A percentile compares a stretch with the other conserved stretches of the same genome.
Evolutionary conservation across 2,113 vertebrate genomes (phyloP).

Genomic region (Cheilinus undulatus): DNA sequence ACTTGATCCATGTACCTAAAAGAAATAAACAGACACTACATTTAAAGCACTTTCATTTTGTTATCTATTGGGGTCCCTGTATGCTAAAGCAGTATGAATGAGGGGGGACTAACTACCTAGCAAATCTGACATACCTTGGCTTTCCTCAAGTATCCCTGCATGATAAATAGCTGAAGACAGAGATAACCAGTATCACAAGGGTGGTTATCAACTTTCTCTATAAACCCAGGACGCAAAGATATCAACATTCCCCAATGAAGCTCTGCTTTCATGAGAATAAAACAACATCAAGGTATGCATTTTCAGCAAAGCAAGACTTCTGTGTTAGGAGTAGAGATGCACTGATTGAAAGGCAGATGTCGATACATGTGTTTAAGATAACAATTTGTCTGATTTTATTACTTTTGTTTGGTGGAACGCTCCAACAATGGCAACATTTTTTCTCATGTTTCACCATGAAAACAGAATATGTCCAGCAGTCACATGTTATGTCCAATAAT

Average conservation of each 20-base stretch:
- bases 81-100: neutral
- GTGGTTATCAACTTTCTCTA: neutral
- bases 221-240: neutral
- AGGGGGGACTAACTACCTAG: no score
- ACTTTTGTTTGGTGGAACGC: no score
- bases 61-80: no score
- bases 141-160: no score
- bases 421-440: no score
- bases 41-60: neutral
- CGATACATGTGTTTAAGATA: no score
- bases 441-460: no score
- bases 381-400: no score
- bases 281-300: neutral
- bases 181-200: neutral
- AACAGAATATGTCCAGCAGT: no score
- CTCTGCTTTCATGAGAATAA: neutral
- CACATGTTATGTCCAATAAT: no score
- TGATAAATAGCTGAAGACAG: neutral
- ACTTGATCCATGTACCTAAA: constrained; percentile 93
- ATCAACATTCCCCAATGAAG: neutral
- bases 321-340: neutral
- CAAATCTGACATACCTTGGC: no score
- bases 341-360: no score
- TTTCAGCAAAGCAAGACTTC: neutral
- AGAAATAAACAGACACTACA: neutral